phyloP scores from a whole-genome alignment of 2,888 invertebrate genomes.

The Octodonta nipae region DNA sequence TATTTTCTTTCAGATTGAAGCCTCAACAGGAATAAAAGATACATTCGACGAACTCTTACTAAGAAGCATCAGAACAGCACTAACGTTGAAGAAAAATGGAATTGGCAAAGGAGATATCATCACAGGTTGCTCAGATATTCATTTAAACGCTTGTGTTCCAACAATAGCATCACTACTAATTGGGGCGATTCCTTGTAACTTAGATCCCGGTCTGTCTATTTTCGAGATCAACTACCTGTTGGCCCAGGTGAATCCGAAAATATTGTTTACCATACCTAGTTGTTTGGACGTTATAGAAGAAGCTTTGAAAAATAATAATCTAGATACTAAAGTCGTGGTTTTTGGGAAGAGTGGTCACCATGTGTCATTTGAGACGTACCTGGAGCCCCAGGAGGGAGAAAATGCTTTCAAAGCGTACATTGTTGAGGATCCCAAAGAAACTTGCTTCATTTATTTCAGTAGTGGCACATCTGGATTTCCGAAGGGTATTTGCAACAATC shows the following conservation, averaged over 20 bases:
- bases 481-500: slow-evolving; percentile 26
- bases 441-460: slow-evolving; percentile 23
- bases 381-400: slow-evolving; percentile 15
- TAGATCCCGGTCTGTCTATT: slow-evolving; percentile 20
- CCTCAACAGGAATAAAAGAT: slow-evolving; percentile 32
- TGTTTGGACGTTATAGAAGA: slow-evolving; percentile 15
- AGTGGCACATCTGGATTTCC: slow-evolving; percentile 29
- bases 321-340: slow-evolving; percentile 19
- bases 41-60: slow-evolving; percentile 33
- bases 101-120: slow-evolving; percentile 36
- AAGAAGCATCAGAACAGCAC: slow-evolving; percentile 36
- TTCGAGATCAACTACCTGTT: slow-evolving; percentile 20
- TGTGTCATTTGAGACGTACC: slow-evolving; percentile 15
- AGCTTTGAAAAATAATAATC: slow-evolving; percentile 12
- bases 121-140: slow-evolving; percentile 37
- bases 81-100: slow-evolving; percentile 31
- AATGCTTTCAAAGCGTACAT: slow-evolving; percentile 17
- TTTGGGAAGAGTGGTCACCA: slow-evolving; percentile 17
- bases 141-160: slow-evolving; percentile 35
- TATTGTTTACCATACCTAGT: slow-evolving; percentile 21
- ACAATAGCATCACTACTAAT: slow-evolving; percentile 37
- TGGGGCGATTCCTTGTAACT: slow-evolving; percentile 27
- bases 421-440: slow-evolving; percentile 14
- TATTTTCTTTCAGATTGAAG: slow-evolving; percentile 19
- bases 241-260: slow-evolving; percentile 20